Evolutionary conservation across 2,113 vertebrate species (phyloP), one percentile per base, ranked within the genome.

Genomic region (Corythoichthys haematopterus): DNA sequence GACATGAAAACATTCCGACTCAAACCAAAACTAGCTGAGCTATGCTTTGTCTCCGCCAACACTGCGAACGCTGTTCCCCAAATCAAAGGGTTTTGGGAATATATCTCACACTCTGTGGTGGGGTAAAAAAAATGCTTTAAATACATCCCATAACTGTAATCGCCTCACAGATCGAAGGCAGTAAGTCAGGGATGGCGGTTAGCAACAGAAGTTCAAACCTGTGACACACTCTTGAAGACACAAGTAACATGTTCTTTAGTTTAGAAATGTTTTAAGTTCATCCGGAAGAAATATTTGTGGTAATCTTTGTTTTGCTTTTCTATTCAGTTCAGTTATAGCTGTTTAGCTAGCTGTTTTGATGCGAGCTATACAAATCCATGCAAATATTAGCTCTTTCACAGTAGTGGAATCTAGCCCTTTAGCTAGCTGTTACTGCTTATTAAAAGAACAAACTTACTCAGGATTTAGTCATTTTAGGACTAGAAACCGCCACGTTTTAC

Each of bases 1-100:
- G 79, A 87, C 83, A 74, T 46, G 20, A 14, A 81, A 83, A 74
- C 75, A 88, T 89, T 85, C 83, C 80, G 14, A n/a, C 52, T 52
- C 64, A 60, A 36, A 87, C 88, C 85, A 88, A 75, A 87, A 84
- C 76, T 37, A 86, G 81, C 86, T 74, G 68, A 73, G 76, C 70
- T 79, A 84, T 87, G 83, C 67, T 86, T 72, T 15, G 28, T 46
- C 64, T 67, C 2, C 1, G 72, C 80, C 76, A 76, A 77, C 40
- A 47, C 48, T 53, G 72, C 51, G 63, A 40, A 73, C 60, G 14
- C 70, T 66, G 65, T 48, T 55, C 63, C 78, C 66, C 65, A 52
- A 59, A 70, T 64, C 72, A 71, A 65, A 70, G 51, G 60, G 9
- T 16, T n/a, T n/a, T 45, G 3, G 10, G n/a, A 38, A 46, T 45